Conservation (phyloP, 64 coral and sea anemone species). For the Orbicella faveolata region DNA sequence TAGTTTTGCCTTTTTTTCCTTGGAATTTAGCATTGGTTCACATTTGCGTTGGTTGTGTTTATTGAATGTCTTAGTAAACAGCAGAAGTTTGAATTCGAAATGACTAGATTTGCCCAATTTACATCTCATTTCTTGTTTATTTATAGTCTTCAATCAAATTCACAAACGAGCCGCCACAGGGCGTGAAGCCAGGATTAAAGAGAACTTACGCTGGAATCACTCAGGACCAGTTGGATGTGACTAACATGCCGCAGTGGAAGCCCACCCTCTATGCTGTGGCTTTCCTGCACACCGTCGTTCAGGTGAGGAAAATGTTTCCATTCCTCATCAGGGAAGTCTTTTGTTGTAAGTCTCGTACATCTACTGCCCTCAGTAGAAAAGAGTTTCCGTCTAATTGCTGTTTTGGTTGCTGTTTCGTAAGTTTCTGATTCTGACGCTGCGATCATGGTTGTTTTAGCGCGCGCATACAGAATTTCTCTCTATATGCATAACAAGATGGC, state of each 20-base stretch:
- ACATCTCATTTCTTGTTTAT: background rate
- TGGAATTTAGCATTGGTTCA: background rate
- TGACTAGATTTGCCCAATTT: background rate
- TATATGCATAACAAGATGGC: background rate
- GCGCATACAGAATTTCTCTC: background rate
- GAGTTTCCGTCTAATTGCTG: too few species aligned
- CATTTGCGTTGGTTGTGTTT: background rate
- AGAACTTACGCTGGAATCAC: conserved; percentile 95
- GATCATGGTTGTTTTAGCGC: too few species aligned
- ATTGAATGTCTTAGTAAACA: too few species aligned
- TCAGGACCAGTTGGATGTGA: conserved; percentile 92
- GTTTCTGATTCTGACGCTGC: too few species aligned
- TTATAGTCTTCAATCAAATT: conserved; percentile 96
- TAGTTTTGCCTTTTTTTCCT: background rate
- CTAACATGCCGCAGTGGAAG: conserved; percentile 90
- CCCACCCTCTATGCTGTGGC: conserved; percentile 94
- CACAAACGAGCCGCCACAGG: conserved; percentile 97
- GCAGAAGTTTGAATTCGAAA: too few species aligned
- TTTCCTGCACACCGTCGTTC: conserved; percentile 94
- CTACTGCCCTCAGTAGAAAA: too few species aligned
- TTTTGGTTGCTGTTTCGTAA: too few species aligned
- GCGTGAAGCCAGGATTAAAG: conserved; percentile 94
- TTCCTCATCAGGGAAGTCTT: background rate
- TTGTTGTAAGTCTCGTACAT: too few species aligned
- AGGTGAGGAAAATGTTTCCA: conserved; percentile 50